These are phyloP conservation scores for Urosaurus nigricauda DNA, from an alignment of 2,797 vertebrate species.

Conservation along the genomic window DNA sequence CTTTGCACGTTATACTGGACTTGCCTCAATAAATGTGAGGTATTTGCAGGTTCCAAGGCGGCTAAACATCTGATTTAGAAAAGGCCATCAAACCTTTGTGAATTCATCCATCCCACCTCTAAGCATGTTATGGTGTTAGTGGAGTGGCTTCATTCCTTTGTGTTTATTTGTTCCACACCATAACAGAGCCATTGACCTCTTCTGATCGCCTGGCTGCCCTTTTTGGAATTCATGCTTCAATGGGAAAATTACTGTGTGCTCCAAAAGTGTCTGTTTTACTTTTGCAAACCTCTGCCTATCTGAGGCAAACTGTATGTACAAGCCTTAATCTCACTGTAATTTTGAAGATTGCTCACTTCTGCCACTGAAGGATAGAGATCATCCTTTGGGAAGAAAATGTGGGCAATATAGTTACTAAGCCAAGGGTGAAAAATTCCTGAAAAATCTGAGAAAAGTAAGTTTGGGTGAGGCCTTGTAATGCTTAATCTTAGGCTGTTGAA, in stretches of 20 bases:
- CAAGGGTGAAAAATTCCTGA: neutral
- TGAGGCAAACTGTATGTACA: neutral
- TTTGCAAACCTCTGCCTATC: neutral
- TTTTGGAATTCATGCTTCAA: neutral
- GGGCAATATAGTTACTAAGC: neutral
- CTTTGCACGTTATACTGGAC: too few species aligned
- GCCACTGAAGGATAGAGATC: neutral
- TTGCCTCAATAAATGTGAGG: neutral
- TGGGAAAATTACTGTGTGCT: neutral
- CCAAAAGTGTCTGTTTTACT: neutral
- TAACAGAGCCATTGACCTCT: neutral
- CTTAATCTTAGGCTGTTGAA: constrained; percentile 50
- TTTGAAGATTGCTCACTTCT: neutral
- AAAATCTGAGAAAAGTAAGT: constrained; percentile 56
- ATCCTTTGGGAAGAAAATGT: neutral
- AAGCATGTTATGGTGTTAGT: neutral
- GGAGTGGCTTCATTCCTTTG: rapidly evolving
- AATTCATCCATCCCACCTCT: rapidly evolving
- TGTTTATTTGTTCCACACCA: neutral
- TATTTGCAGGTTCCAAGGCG: neutral
- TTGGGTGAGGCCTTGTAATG: constrained; percentile 25
- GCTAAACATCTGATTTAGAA: rapidly evolving
- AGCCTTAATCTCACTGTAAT: neutral
- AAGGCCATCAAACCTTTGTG: neutral
- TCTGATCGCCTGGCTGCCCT: neutral